Evolutionary conservation across 2,888 invertebrate species (phyloP).

Genomic region (Ctenicera cuprea): DNA sequence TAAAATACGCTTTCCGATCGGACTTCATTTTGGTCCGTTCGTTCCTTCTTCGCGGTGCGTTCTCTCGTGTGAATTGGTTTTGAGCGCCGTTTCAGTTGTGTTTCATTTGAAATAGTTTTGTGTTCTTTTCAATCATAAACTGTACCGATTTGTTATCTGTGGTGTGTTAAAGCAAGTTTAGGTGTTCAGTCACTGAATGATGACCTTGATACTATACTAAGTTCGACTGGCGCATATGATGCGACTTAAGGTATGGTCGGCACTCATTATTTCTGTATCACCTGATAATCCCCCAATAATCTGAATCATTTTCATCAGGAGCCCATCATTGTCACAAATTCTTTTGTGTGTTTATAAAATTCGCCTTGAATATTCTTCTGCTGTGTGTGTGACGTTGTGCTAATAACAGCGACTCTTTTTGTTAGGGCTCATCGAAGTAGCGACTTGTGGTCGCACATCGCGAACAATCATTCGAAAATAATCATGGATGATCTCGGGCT

Average conservation of each 20-base stretch:
- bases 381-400: conserved; percentile 32
- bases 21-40: conserved; percentile 53
- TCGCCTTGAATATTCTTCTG: conserved; percentile 22
- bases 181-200: conserved; percentile 41
- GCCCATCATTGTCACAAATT: conserved; percentile 3
- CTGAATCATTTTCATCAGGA: conserved; percentile 18
- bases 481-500: conserved; percentile 68
- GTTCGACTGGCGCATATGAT: conserved; percentile 57
- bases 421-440: conserved; percentile 59
- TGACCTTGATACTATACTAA: conserved; percentile 59
- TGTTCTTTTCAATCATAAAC: conserved; percentile 6
- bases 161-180: conserved; percentile 3
- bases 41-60: background rate
- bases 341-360: conserved; percentile 33
- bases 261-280: conserved; percentile 39
- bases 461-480: conserved; percentile 51
- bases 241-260: conserved; percentile 59
- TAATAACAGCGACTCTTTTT: conserved; percentile 51
- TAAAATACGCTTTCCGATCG: conserved; percentile 64
- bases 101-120: background rate
- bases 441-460: conserved; percentile 52
- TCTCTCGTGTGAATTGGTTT: background rate
- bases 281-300: conserved; percentile 9
- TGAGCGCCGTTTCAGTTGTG: background rate
- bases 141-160: conserved; percentile 36